Base-by-base conservation (phyloP, 2,113 vertebrate genomes). In the Puffinus mauretanicus region DNA sequence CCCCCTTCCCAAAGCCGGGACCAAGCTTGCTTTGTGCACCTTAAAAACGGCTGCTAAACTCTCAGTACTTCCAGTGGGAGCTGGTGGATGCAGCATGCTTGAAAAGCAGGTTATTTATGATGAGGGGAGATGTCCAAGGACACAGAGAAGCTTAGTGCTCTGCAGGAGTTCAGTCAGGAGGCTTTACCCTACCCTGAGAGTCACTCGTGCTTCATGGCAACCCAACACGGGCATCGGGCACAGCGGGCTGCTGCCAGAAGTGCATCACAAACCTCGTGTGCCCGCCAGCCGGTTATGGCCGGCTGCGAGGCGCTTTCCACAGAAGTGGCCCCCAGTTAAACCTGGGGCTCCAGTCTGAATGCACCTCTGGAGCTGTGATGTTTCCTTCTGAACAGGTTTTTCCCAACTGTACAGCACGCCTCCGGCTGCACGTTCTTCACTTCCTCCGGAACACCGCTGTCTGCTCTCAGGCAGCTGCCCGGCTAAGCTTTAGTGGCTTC, bases 201-300 rank as follows among this genome's bases (percentile, higher is more conserved):
- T 38, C 14, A 42, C n/a, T 65, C 3, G 4, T 82, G 71, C 57
- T 49, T 81, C 51, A 34, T 30, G 17, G 46, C 32, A 44, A 34
- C 26, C 26, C 30, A 47, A 1, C 9, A 2, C 0, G 0, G 11
- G 11, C 42, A 36, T 3, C 5, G 13, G 55, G 7, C 51, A 44
- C 54, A 4, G 2, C 2, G 4, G 16, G 7, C 16, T 10, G 18
- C 40, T 83, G 30, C 46, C 4, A 1, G 22, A 78, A 44, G 44
- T 13, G 9, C 16, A 32, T 46, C 2, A 1, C 57, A 70, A 24
- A 42, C 20, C 67, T 61, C 1, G 0, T 42, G 16, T 38, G 20
- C 54, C 54, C 30, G 27, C 47, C n/a, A 42, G 46, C 13, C n/a
- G 9, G n/a, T 19, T 21, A 16, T 0, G 6, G 62, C 46, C 21